phyloP scores from a whole-genome alignment of 1,140 invertebrate species.

The Belonocnema kinseyi region DNA sequence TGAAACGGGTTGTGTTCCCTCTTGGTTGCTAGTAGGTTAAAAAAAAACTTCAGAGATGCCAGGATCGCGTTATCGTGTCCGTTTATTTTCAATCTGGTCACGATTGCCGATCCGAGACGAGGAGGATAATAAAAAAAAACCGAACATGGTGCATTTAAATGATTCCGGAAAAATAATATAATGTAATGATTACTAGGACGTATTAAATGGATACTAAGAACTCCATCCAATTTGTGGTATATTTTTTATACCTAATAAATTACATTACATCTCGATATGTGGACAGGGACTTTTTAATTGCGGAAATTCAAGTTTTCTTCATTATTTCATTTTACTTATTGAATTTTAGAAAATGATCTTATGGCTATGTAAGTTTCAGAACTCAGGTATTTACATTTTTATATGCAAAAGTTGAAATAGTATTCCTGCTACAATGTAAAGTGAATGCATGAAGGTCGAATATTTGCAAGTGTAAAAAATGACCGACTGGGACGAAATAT shows the following conservation, averaged over 20 bases:
- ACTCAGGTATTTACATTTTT: not conserved
- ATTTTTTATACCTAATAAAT: not conserved
- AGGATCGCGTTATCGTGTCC: conserved; percentile 20
- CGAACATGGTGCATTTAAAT: conserved; percentile 9
- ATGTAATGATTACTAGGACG: not conserved
- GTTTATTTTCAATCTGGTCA: conserved; percentile 7
- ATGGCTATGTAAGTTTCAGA: no score
- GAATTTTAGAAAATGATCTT: no score
- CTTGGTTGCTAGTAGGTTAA: not conserved
- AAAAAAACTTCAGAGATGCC: conserved; percentile 11
- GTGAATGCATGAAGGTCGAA: conserved; percentile 26
- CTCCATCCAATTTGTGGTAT: not conserved
- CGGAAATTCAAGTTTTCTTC: no score
- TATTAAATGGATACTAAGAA: not conserved
- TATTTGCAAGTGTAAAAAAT: conserved; percentile 11
- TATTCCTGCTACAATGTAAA: conserved; percentile 15
- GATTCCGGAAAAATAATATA: conserved; percentile 3
- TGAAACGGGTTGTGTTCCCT: not conserved
- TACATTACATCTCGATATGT: not conserved
- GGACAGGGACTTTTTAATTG: no score
- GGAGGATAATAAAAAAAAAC: conserved; percentile 26
- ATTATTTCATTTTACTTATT: no score
- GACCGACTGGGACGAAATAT: conserved; percentile 12
- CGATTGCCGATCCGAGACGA: not conserved
- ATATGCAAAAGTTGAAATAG: not conserved